These are phyloP conservation scores for Eueides isabella DNA, from an alignment of 1,140 invertebrate genomes.

Conservation along the genomic window DNA sequence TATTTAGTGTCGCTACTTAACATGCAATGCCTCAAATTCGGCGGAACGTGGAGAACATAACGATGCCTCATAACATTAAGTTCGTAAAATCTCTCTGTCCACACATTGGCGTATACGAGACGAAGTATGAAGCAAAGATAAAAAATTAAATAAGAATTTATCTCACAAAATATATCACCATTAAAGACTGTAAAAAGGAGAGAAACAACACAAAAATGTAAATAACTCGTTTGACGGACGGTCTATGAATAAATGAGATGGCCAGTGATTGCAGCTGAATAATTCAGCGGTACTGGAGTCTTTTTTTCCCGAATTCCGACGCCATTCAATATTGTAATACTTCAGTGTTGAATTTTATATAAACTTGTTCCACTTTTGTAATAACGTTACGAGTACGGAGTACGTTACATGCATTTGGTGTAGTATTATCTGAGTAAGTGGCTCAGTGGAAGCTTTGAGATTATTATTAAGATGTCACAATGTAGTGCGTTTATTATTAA, in stretches of 20 bases:
- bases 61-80: too few species aligned
- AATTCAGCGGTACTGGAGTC: constrained; percentile 50
- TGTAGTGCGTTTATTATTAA: too few species aligned
- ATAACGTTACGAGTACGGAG: not conserved
- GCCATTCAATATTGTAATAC: constrained; percentile 57
- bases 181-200: not conserved
- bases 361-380: constrained; percentile 39
- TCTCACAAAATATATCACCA: not conserved
- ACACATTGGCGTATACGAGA: too few species aligned
- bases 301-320: constrained; percentile 45
- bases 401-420: constrained; percentile 1
- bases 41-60: too few species aligned
- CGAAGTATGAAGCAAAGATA: too few species aligned
- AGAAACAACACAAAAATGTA: constrained; percentile 35
- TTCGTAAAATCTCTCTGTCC: too few species aligned
- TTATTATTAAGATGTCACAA: not conserved
- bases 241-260: constrained; percentile 68
- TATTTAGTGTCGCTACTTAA: too few species aligned
- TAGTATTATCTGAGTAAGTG: not conserved
- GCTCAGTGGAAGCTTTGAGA: not conserved
- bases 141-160: too few species aligned
- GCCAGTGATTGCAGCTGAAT: constrained; percentile 71
- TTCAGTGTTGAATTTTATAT: constrained; percentile 56
- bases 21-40: too few species aligned
- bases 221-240: constrained; percentile 38